Conservation (phyloP, 1,140 invertebrate genomes). For the Caerostris extrusa region DNA sequence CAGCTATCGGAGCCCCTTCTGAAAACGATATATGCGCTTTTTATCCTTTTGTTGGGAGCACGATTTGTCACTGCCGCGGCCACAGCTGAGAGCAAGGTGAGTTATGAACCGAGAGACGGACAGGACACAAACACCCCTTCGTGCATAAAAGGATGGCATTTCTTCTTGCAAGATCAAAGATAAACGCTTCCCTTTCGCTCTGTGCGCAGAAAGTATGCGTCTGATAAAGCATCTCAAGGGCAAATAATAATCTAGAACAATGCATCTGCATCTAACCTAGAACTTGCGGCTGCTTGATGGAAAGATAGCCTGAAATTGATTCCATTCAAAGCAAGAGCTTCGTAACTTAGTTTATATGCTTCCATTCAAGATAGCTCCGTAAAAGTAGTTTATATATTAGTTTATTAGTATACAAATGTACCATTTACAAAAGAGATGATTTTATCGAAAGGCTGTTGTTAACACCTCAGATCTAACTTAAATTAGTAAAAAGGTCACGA, state of each 20-base stretch:
- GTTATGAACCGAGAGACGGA: conserved; percentile 41
- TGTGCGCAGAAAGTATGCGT: background rate
- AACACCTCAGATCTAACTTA: no score
- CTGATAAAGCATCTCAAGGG: conserved; percentile 1
- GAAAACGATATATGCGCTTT: conserved; percentile 62
- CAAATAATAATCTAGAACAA: conserved; percentile 7
- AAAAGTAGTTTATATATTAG: no score
- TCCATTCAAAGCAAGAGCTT: background rate
- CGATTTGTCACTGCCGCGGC: conserved; percentile 67
- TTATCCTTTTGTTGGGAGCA: conserved; percentile 64
- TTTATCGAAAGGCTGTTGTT: no score
- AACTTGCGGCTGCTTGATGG: background rate
- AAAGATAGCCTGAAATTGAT: background rate
- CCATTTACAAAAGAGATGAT: no score
- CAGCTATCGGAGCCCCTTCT: conserved; percentile 57
- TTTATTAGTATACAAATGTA: no score
- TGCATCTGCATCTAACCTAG: conserved; percentile 2
- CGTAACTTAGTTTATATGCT: no score
- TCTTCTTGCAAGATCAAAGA: conserved; percentile 56
- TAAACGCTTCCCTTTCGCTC: conserved; percentile 27
- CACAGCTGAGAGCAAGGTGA: conserved; percentile 59
- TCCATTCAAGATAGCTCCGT: no score
- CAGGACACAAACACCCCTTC: conserved; percentile 35
- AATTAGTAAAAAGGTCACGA: no score
- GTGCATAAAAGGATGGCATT: conserved; percentile 13